These are phyloP conservation scores for Syrphus vitripennis DNA, from an alignment of 2,888 invertebrate genomes.

Conservation along the genomic window DNA sequence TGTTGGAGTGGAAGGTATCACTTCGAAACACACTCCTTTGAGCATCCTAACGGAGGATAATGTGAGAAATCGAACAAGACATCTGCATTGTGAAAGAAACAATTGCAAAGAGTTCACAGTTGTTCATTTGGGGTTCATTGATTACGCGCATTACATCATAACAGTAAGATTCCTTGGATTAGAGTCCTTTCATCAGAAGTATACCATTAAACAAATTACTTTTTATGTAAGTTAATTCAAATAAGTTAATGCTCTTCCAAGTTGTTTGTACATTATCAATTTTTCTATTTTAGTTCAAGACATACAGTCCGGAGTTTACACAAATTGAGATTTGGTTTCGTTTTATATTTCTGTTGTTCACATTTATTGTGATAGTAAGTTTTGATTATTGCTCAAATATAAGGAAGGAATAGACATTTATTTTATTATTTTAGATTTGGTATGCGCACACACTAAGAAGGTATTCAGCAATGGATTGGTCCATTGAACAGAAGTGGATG, in stretches of 20 bases:
- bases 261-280: not conserved
- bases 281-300: slow-evolving; percentile 90
- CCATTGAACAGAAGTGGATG: slow-evolving; percentile 98
- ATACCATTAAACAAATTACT: slow-evolving; percentile 90
- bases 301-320: slow-evolving; percentile 97
- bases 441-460: slow-evolving; percentile 94
- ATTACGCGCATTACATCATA: slow-evolving; percentile 93
- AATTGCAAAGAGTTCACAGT: slow-evolving; percentile 93
- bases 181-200: slow-evolving; percentile 91
- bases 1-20: slow-evolving; percentile 91
- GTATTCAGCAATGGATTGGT: slow-evolving; percentile 96
- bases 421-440: slow-evolving; percentile 89
- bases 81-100: slow-evolving; percentile 90
- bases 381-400: no score
- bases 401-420: no score
- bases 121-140: slow-evolving; percentile 93
- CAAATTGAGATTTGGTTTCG: slow-evolving; percentile 99
- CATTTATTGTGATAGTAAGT: slow-evolving; percentile 94
- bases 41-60: slow-evolving; percentile 85
- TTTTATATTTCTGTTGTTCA: slow-evolving; percentile 93
- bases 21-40: slow-evolving; percentile 87
- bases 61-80: slow-evolving; percentile 90
- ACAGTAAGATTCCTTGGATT: slow-evolving; percentile 92
- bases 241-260: not conserved
- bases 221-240: slow-evolving; percentile 88